These are phyloP conservation scores for Onychomys arenicola DNA, from an alignment of 2,797 vertebrate genomes.

Conservation along the genomic window DNA sequence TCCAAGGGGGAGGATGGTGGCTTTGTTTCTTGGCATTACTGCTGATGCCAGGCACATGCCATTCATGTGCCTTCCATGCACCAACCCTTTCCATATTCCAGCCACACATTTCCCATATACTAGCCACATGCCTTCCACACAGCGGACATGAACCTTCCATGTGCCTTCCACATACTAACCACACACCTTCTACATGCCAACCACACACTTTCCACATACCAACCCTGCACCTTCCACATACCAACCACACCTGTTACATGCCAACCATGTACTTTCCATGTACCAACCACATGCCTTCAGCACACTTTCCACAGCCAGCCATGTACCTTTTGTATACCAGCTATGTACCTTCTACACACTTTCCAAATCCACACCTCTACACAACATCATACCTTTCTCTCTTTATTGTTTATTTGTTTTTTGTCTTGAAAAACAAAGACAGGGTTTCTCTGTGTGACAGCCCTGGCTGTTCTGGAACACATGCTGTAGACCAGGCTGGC, in stretches of 20 bases:
- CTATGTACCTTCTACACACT: no score
- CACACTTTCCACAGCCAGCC: background rate
- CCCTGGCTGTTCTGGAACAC: background rate
- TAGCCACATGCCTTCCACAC: background rate
- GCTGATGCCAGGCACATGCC: background rate
- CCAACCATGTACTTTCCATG: background rate
- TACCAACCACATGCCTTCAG: background rate
- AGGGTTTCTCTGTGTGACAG: background rate
- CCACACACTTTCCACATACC: background rate
- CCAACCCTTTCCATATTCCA: no score
- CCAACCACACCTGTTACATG: background rate
- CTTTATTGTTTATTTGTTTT: background rate
- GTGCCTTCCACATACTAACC: background rate
- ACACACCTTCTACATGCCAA: background rate
- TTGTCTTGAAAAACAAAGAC: background rate
- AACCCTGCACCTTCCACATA: background rate
- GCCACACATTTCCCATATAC: no score
- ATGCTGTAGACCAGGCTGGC: background rate
- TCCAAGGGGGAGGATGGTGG: background rate
- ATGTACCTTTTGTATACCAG: rapidly evolving
- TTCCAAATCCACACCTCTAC: background rate
- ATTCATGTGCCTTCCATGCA: background rate
- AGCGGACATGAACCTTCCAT: background rate
- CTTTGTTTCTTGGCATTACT: background rate
- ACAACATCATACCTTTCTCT: rapidly evolving